Base-by-base conservation (phyloP, 2,797 vertebrate genomes). In the Onychomys torridus region DNA sequence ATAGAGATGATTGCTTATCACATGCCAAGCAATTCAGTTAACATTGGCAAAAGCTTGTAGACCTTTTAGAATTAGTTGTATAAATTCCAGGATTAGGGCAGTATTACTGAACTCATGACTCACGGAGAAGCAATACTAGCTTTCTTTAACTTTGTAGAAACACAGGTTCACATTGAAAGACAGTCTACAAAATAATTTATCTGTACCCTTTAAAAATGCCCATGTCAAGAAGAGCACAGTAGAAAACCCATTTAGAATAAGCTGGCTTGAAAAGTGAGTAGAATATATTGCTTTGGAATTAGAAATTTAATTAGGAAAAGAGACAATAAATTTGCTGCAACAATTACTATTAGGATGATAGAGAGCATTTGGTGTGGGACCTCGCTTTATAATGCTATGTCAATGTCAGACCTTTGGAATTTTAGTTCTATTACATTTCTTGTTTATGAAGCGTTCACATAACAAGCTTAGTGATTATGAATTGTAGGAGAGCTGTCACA, bases 251-350 rank as follows among this genome's bases (percentile, higher is more conserved):
- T 46, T 49, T 67, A 94, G 16, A 43, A 32, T 57, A 73, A 92
- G 83, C 29, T n/a, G 29, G 25, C 29, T 65, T 27, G 57, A 75
- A 79, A 86, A n/a, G 37, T 49, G 12, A 59, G 34, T 59, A 67
- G 40, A 75, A 89, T 81, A 13, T 43, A 37, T 78, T 49, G 63
- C 77, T 59, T 34, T 89, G 65, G 11, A 86, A 49, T 86, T 92
- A 69, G 34, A 94, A 81, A 25, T 61, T 86, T 76, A 92, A 75
- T 85, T 89, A 49, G 25, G 79, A 91, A 96, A 90, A 92, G 73
- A 88, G 57, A 52, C 40, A 91, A 67, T 84, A 46, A 65, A 93
- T 57, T 73, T 94, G 27, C 52, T 71, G 6, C 43, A 71, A 65
- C 43, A 63, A 61, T 46, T 76, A 76, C 17, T 40, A 34, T 29